Evolutionary conservation across 2,888 invertebrate genomes (phyloP).

Genomic region (Netelia fuscicornis): DNA sequence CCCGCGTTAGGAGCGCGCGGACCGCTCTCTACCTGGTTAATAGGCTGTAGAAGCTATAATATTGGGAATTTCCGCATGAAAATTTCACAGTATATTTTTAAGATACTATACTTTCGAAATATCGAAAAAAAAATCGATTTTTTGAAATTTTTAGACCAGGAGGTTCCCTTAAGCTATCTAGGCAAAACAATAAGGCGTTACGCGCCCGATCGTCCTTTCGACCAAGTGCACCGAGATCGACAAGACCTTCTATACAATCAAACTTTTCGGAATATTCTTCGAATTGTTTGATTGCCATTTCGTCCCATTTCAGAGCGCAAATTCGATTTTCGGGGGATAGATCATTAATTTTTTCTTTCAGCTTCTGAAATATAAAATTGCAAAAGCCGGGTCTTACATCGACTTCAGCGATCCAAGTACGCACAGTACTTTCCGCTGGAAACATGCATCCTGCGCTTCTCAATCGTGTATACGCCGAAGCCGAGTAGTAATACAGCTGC

Average conservation of each 20-base stretch:
- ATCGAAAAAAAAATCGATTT: too few species aligned
- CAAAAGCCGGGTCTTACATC: conserved; percentile 61
- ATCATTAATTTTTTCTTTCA: conserved; percentile 23
- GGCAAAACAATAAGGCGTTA: conserved; percentile 55
- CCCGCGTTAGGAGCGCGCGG: too few species aligned
- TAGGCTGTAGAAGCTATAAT: too few species aligned
- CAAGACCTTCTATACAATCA: conserved; percentile 54
- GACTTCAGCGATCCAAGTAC: conserved; percentile 61
- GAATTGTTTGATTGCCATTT: conserved; percentile 53
- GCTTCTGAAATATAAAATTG: conserved; percentile 23
- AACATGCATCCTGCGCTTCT: conserved; percentile 49
- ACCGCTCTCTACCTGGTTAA: too few species aligned
- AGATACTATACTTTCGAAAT: too few species aligned
- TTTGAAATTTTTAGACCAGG: too few species aligned
- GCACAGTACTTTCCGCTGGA: conserved; percentile 41
- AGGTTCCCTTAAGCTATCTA: too few species aligned
- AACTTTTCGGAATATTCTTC: too few species aligned
- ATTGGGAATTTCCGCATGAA: too few species aligned
- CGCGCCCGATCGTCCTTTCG: conserved; percentile 45
- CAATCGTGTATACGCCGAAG: conserved; percentile 41
- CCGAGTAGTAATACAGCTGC: conserved; percentile 51
- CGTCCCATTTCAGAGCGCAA: conserved; percentile 56
- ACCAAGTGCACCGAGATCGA: conserved; percentile 59
- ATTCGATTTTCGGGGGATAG: conserved; percentile 30
- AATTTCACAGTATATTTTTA: too few species aligned